Percentiles rank a stretch among this genome's conserved stretches.
Evolutionary conservation across 1,140 invertebrate genomes (phyloP).

Genomic region (Lepidurus arcticus): DNA sequence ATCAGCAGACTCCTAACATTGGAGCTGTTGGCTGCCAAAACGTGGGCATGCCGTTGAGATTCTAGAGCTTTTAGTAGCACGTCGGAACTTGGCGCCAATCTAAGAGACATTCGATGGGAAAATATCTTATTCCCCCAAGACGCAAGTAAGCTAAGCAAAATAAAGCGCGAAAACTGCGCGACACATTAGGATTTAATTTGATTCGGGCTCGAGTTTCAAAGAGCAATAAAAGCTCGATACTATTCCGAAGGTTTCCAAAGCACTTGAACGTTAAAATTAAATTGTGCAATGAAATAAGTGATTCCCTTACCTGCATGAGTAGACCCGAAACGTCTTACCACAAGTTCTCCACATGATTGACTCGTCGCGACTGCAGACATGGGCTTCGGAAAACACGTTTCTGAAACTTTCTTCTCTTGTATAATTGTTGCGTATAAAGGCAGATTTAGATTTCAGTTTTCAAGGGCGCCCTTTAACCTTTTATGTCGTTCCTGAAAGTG

Average conservation of each 20-base stretch:
- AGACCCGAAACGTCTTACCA: neutral
- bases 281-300: neutral
- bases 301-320: neutral
- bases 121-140: too few relatives aligned
- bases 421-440: neutral
- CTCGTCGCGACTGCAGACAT: conserved; percentile 11
- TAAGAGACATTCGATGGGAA: too few relatives aligned
- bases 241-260: neutral
- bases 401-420: neutral
- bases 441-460: conserved; percentile 22
- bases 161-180: too few relatives aligned
- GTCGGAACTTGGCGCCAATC: too few relatives aligned
- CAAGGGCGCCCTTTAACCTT: conserved; percentile 20
- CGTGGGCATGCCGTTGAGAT: too few relatives aligned
- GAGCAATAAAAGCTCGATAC: too few relatives aligned
- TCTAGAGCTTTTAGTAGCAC: too few relatives aligned
- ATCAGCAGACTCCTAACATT: neutral
- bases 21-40: neutral
- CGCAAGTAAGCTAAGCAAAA: too few relatives aligned
- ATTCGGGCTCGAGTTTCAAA: too few relatives aligned
- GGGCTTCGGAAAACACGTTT: conserved; percentile 6
- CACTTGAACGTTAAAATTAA: neutral
- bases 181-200: too few relatives aligned
- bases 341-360: conserved; percentile 11
- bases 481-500: neutral